Percentiles rank a stretch among this genome's conserved stretches.
These are phyloP conservation scores for Lucilia sericata DNA, from an alignment of 1,140 invertebrate genomes.

Conservation along the genomic window DNA sequence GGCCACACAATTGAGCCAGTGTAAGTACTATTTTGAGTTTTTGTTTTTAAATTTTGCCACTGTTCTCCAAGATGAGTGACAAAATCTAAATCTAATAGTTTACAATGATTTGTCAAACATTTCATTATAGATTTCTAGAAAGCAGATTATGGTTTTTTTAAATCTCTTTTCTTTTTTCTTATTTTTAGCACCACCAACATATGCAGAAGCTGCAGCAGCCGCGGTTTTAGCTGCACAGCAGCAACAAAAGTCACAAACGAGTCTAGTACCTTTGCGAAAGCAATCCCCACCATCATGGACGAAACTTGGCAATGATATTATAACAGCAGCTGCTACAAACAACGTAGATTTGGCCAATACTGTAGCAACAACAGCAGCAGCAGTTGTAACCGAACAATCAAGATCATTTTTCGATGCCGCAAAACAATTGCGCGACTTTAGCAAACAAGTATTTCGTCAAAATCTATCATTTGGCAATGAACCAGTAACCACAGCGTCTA, in stretches of 20 bases:
- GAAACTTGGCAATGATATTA: conserved; percentile 49
- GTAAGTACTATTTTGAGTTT: background rate
- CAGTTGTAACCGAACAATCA: conserved; percentile 46
- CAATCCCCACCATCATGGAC: conserved; percentile 49
- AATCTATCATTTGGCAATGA: conserved; percentile 62
- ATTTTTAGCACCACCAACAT: background rate
- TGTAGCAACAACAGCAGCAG: conserved; percentile 44
- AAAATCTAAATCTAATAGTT: too few species aligned
- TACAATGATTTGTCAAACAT: too few species aligned
- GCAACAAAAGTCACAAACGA: background rate
- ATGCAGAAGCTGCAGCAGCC: background rate
- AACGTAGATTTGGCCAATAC: conserved; percentile 37
- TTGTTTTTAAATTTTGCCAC: too few species aligned
- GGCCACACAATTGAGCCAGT: background rate
- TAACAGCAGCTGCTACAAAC: conserved; percentile 34
- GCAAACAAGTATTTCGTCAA: conserved; percentile 65
- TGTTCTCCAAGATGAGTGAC: too few species aligned
- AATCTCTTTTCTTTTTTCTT: background rate
- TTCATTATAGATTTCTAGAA: too few species aligned
- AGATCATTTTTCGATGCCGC: conserved; percentile 62
- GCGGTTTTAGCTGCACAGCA: background rate
- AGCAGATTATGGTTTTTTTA: background rate
- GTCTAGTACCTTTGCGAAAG: conserved; percentile 48
- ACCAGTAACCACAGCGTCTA: conserved; percentile 25
- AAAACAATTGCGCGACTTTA: conserved; percentile 60